phyloP scores from a whole-genome alignment of 2,888 invertebrate species.

The Drosophila demipolita region DNA sequence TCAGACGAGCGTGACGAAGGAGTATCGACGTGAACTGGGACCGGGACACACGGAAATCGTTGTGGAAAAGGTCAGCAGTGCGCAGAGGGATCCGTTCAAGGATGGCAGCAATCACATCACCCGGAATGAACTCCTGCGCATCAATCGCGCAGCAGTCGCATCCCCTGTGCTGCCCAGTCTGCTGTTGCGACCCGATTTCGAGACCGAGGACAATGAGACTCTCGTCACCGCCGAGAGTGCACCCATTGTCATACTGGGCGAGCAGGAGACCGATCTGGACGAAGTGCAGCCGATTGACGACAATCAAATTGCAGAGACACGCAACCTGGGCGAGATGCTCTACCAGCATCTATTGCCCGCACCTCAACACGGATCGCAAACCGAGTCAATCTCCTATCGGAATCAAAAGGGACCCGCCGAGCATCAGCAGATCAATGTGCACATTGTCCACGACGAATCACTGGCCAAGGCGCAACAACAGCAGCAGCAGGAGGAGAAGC shows the following conservation, averaged over 20 bases:
- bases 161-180: constrained; percentile 78
- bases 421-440: constrained; percentile 79
- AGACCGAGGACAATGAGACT: constrained; percentile 60
- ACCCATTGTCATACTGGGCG: constrained; percentile 86
- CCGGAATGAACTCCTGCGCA: constrained; percentile 88
- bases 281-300: constrained; percentile 83
- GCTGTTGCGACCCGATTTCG: constrained; percentile 58
- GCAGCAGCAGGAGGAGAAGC: not conserved
- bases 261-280: constrained; percentile 85
- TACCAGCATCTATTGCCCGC: constrained; percentile 59
- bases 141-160: constrained; percentile 86
- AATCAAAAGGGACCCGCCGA: constrained; percentile 62
- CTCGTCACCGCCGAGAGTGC: constrained; percentile 71
- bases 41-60: constrained; percentile 82
- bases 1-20: constrained; percentile 74
- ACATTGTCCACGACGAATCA: constrained; percentile 72
- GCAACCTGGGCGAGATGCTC: constrained; percentile 70
- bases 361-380: constrained; percentile 13
- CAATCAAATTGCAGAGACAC: constrained; percentile 85
- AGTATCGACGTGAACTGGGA: constrained; percentile 72
- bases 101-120: constrained; percentile 86
- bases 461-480: constrained; percentile 36
- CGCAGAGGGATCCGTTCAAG: constrained; percentile 84
- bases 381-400: constrained; percentile 27
- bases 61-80: constrained; percentile 69